Evolutionary conservation across 2,888 invertebrate genomes (phyloP), one percentile per base, ranked within the genome.

Genomic region (Philereme transversata): DNA sequence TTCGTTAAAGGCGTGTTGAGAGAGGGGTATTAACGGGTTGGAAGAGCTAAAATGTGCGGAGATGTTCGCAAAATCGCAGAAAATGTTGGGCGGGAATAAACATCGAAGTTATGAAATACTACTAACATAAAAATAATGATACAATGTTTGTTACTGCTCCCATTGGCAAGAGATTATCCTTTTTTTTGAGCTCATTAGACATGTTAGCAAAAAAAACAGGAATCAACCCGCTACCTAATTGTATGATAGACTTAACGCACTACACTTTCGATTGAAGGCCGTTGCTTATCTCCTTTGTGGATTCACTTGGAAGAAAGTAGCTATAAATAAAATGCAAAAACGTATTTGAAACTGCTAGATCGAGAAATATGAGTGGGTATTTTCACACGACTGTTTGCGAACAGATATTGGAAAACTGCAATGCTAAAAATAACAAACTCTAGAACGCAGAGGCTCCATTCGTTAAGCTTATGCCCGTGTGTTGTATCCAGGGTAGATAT

Each of bases 1-100:
- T 22, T 22, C 22, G 22, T 22, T 22, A 22, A 22, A 22, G 22
- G 22, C 9, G 43, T 22, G n/a, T 34, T 53, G 45, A 45, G 45
- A 44, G 34, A 38, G 22, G 41, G 35, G 10, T 51, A 63, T 61
- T 56, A 63, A 59, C 59, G 57, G 44, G 51, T 6, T 41, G 35
- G 47, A 11, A 33, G 36, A 51, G n/a, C 45, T 59, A 22, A 51
- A 62, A 51, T 40, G 57, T 22, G 10, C 47, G 47, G 22, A 48
- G 48, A 63, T 59, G 55, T 53, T 54, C n/a, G 59, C 41, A 40
- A 66, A 64, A 68, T 66, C 60, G 62, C 65, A 65, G 68, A 77
- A 69, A 75, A 68, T 72, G 65, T 59, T 65, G 62, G 67, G n/a
- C 53, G 48, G 10, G 33, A n/a, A 36, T 46, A 49, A 22, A 60